Percentiles rank a stretch among this genome's conserved stretches.
Evolutionary conservation across 1,140 invertebrate genomes (phyloP).

Genomic region (Procambarus clarkii): DNA sequence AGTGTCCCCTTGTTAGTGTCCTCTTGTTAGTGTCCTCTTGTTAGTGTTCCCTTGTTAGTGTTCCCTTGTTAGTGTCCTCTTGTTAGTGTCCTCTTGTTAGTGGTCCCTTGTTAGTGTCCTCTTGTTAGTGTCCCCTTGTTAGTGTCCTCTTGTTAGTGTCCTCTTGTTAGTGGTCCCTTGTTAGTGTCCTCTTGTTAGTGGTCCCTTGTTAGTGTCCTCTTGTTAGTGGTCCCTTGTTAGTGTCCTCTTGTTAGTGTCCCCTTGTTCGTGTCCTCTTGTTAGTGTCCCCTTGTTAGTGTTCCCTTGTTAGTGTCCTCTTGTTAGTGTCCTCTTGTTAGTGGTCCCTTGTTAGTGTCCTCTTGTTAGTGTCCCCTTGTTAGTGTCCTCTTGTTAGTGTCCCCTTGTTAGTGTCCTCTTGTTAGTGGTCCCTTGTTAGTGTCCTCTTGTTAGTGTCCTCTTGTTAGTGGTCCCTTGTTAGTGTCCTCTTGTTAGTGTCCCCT

Average conservation of each 20-base stretch:
- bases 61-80: not conserved
- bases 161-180: not conserved
- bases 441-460: not conserved
- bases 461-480: too few relatives aligned
- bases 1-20: not conserved
- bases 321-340: not conserved
- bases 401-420: not conserved
- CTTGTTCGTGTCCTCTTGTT: not conserved
- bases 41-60: too few relatives aligned
- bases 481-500: not conserved
- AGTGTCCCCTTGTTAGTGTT: not conserved
- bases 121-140: not conserved
- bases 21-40: not conserved
- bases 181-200: not conserved
- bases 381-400: not conserved
- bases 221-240: not conserved
- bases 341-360: not conserved
- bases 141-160: not conserved
- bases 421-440: not conserved
- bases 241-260: not conserved
- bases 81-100: not conserved
- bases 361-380: not conserved
- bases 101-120: not conserved
- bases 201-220: not conserved
- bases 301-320: not conserved